Base-by-base conservation (phyloP, 2,113 vertebrate genomes). In the Stegostoma tigrinum region DNA sequence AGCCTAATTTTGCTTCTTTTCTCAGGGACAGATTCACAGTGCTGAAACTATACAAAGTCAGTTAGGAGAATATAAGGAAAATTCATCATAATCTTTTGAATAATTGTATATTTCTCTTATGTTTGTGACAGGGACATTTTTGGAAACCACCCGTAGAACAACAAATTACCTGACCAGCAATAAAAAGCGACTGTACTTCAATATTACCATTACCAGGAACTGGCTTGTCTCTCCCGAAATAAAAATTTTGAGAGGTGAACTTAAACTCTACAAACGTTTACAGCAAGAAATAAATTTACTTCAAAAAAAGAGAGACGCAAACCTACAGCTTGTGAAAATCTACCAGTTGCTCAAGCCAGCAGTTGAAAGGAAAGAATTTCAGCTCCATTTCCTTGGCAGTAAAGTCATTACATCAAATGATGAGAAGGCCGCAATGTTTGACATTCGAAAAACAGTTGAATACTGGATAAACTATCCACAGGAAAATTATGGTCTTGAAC, bases 401-500 rank as follows among this genome's bases (percentile, higher is more conserved):
- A 95, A 52, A 95, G 14, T 95, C 68, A 45, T 95, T 75, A 48
- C 24, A 3, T 72, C 68, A 72, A 72, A 95, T 95, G 72, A 27
- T 72, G 42, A 95, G 72, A 95, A 45, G 68, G 94, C 68, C 34
- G 68, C 52, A 95, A 95, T 48, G 27, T 70, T 75, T 75, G 94
- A 95, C 94, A 95, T 95, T 72, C 42, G 52, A 95, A 95, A 52
- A 95, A 72, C 38, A 52, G 94, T 95, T 15, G 66, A 95, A 72
- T 68, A 75, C 38, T 95, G 94, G 94, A 95, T 95, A 75, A 95
- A 72, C 68, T 72, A 95, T 27, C 94, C 94, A 72, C 68, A 95
- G 42, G 68, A 95, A 95, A 95, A 95, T 95, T 95, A 72, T 72
- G 94, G 94, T 10, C 67, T 95, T 72, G 68, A 95, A 95, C 30